Percentiles rank a stretch among this genome's conserved stretches.
Evolutionary conservation across 23 tunicate species (phyloP).

Genomic region (Styela plicata): DNA sequence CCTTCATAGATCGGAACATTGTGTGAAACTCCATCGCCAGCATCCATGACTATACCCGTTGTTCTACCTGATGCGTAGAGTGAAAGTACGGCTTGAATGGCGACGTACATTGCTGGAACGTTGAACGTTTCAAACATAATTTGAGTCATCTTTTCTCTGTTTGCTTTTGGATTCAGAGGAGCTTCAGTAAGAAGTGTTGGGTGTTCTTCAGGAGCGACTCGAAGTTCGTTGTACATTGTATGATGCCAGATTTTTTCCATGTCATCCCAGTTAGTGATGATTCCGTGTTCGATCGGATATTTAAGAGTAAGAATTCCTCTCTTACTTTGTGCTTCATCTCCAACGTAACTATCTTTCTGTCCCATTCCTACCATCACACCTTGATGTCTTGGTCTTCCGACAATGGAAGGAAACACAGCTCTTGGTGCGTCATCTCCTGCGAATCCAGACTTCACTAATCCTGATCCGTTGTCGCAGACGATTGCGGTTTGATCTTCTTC

Average conservation of each 20-base stretch:
- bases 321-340: constrained; percentile 5
- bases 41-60: constrained; percentile 62
- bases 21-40: constrained; percentile 97
- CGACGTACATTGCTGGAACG: constrained; percentile 88
- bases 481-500: neutral
- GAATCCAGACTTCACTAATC: constrained; percentile 5
- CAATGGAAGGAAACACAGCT: constrained; percentile 13
- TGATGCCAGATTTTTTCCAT: neutral
- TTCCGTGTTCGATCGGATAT: constrained; percentile 66
- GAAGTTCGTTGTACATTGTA: constrained; percentile 19
- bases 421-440: constrained; percentile 18
- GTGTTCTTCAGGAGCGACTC: constrained; percentile 26
- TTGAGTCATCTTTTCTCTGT: constrained; percentile 83
- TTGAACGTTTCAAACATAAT: constrained; percentile 96
- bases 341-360: constrained; percentile 3
- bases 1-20: constrained; percentile 96
- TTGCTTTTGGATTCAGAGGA: constrained; percentile 8
- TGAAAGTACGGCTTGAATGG: constrained; percentile 50
- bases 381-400: constrained; percentile 1
- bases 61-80: constrained; percentile 2
- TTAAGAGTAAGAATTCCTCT: constrained; percentile 49
- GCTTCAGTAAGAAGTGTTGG: neutral
- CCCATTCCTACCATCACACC: constrained; percentile 19
- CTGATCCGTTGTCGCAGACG: neutral
- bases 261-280: neutral